Evolutionary conservation across 2,113 vertebrate species (phyloP).

Genomic region (Phylloscopus trochilus): DNA sequence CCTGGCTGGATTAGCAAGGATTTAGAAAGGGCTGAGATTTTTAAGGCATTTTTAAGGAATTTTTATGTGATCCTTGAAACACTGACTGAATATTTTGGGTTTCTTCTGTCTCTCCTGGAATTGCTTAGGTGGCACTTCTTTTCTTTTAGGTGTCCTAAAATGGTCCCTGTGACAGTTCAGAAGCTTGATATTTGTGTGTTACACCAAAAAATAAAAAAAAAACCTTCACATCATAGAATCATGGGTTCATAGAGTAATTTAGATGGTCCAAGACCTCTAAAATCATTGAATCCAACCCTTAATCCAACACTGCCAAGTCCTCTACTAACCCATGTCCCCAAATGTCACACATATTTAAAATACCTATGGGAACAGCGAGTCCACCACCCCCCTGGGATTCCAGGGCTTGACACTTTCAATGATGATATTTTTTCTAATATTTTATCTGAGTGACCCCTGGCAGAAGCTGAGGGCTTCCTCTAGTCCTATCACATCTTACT

Average conservation of each 20-base stretch:
- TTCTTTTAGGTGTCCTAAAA: background rate
- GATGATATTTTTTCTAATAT: background rate
- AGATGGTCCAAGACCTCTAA: background rate
- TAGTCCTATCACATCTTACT: rapidly evolving
- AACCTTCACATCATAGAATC: background rate
- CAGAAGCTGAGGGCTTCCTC: rapidly evolving
- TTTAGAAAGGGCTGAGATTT: background rate
- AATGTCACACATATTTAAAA: rapidly evolving
- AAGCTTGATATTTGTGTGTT: background rate
- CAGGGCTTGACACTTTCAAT: rapidly evolving
- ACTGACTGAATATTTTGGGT: background rate
- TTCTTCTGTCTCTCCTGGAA: background rate
- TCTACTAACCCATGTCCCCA: background rate
- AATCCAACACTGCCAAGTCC: background rate
- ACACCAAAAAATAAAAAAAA: background rate
- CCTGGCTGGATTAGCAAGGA: background rate
- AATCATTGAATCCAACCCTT: rapidly evolving
- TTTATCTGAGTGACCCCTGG: background rate
- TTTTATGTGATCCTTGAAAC: background rate
- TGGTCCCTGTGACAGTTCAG: background rate
- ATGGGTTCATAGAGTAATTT: background rate
- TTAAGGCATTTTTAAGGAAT: background rate
- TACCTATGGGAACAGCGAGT: rapidly evolving
- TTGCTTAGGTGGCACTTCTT: rapidly evolving
- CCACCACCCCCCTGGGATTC: rapidly evolving